Evolutionary conservation across 1,140 invertebrate genomes (phyloP), one percentile per base, ranked within the genome.

Genomic region (Drosophila sechellia): DNA sequence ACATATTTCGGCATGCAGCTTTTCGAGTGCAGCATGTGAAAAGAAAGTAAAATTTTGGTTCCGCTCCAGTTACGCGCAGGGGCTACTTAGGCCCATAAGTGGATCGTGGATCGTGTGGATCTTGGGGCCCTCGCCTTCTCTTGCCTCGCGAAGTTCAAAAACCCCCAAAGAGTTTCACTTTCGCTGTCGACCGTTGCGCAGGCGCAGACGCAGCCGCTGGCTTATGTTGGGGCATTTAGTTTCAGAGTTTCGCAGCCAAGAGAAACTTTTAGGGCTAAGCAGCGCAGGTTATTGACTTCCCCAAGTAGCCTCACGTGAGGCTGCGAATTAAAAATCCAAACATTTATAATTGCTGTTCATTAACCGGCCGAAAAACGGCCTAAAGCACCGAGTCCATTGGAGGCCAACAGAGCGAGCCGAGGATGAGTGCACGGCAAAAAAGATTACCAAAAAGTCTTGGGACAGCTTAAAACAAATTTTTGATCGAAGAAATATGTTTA

Each of bases 41-140:
- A 89, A 90, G 84, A 89, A 89, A 89, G 84, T 89, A 90, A 80
- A 84, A 42, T 53, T 74, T 89, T 80, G 77, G 80, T 84, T 89
- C 73, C 85, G 84, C 84, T 89, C 84, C 77, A 89, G 79, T 89
- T 89, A 72, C 68, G 46, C 57, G 52, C 40, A 2, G 49, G 31
- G 49, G 31, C 49, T 55, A 79, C 56, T 53, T 54, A 53, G 31
- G 27, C 6, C 27, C n/a, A n/a, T n/a, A n/a, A n/a, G n/a, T n/a
- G n/a, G n/a, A n/a, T 1, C 1, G 6, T 31, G 27, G 6, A 6
- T 6, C 27, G 6, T 6, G 1, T 31, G 27, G 27, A 6, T 6
- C 27, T 27, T 1, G 5, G 27, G 27, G 27, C 27, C 27, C 5
- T 27, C 17, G 22, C 42, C 12, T 35, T 40, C 48, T 45, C 45